These are phyloP conservation scores for Malurus leucopterus DNA, from an alignment of 2,797 vertebrate genomes.

Conservation along the genomic window DNA sequence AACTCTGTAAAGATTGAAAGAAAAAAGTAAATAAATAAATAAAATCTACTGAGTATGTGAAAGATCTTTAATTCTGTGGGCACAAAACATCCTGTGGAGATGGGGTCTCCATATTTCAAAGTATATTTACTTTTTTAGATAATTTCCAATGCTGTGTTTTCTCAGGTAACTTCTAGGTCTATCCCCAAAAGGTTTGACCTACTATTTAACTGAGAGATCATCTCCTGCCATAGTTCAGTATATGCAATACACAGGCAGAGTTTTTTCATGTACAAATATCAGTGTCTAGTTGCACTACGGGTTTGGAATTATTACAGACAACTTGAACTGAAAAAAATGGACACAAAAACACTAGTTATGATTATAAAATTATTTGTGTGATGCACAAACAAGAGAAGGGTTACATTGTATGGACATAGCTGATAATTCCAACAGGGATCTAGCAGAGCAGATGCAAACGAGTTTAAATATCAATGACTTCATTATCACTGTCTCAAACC, in stretches of 20 bases:
- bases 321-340: background rate
- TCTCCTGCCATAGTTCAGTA: background rate
- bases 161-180: background rate
- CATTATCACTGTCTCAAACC: background rate
- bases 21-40: background rate
- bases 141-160: background rate
- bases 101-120: background rate
- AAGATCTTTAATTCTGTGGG: background rate
- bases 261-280: background rate
- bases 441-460: background rate
- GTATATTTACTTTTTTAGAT: background rate
- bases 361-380: background rate
- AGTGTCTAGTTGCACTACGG: background rate
- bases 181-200: background rate
- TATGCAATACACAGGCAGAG: background rate
- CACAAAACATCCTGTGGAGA: background rate
- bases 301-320: background rate
- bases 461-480: background rate
- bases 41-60: background rate
- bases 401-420: background rate
- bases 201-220: background rate
- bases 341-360: accelerated
- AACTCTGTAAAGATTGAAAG: background rate
- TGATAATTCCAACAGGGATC: background rate
- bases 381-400: background rate